phyloP scores from a whole-genome alignment of 2,797 vertebrate species.

The Anabacerthia variegaticeps region DNA sequence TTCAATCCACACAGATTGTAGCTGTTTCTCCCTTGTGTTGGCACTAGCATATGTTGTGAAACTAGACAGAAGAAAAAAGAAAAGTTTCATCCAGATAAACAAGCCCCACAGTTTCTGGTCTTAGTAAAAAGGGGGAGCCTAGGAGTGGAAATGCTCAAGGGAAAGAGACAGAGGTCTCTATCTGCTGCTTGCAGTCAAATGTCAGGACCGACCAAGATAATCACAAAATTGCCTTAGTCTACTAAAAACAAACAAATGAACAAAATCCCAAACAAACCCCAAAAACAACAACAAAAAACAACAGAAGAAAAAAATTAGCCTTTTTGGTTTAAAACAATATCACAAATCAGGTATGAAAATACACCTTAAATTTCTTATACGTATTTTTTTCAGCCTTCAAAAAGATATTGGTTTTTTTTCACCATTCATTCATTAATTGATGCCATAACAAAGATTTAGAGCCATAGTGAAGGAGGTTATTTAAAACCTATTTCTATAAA shows the following conservation, averaged over 20 bases:
- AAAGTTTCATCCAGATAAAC: background rate
- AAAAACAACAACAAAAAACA: background rate
- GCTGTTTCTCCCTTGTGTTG: background rate
- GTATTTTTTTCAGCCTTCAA: background rate
- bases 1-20: background rate
- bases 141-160: background rate
- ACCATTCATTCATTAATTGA: background rate
- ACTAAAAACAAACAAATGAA: no score
- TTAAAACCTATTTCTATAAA: background rate
- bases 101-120: background rate
- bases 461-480: background rate
- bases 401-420: background rate
- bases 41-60: background rate
- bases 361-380: background rate
- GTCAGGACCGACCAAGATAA: background rate
- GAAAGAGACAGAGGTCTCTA: background rate
- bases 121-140: fast-evolving
- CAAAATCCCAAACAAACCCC: fast-evolving
- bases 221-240: background rate
- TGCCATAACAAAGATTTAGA: background rate
- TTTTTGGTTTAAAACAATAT: background rate
- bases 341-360: background rate
- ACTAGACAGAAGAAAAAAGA: background rate
- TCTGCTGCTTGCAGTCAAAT: background rate
- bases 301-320: background rate